Conservation (phyloP, 2,113 vertebrate genomes). For the Oncorhynchus tshawytscha region DNA sequence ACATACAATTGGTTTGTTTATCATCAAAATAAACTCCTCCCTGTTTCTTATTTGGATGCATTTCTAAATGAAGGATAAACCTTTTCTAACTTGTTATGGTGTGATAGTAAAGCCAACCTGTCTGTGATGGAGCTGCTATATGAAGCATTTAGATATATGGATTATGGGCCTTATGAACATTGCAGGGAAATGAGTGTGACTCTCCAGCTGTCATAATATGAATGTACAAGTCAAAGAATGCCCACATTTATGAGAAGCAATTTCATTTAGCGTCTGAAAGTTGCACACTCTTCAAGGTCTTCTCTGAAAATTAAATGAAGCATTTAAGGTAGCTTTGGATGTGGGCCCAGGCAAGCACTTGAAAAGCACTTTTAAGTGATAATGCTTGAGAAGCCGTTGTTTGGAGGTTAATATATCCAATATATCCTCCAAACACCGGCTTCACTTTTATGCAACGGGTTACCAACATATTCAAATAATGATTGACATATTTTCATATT, state of each 20-base stretch:
- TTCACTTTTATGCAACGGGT: too few species aligned
- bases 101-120: constrained; percentile 18
- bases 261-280: constrained; percentile 58
- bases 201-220: constrained; percentile 52
- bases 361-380: neutral
- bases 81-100: constrained; percentile 28
- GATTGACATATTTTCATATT: too few species aligned
- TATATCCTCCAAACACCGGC: too few species aligned
- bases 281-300: constrained; percentile 63
- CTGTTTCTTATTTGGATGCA: too few species aligned
- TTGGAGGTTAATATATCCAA: too few species aligned
- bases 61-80: too few species aligned
- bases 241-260: constrained; percentile 59
- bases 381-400: too few species aligned
- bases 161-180: constrained; percentile 45
- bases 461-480: too few species aligned
- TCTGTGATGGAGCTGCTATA: neutral
- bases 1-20: too few species aligned
- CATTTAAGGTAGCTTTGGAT: constrained; percentile 43
- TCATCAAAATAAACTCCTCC: too few species aligned
- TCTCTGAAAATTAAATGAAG: constrained; percentile 52
- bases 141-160: constrained; percentile 31
- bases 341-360: constrained; percentile 23
- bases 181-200: constrained; percentile 47
- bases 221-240: constrained; percentile 55